Conservation (phyloP, 2,113 vertebrate species). For the Scomber scombrus region DNA sequence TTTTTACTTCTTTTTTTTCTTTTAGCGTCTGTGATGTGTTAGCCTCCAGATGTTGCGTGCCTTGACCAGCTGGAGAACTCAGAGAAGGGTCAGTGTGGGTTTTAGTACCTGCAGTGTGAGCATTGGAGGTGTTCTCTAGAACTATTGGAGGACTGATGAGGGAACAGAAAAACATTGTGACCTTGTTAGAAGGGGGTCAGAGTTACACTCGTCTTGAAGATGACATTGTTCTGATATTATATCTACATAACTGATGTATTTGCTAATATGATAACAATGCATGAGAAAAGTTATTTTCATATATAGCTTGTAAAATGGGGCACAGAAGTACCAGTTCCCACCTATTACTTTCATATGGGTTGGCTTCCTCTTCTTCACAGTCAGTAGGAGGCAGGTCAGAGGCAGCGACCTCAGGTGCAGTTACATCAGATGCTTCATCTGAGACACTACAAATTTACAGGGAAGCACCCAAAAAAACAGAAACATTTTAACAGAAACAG, state of each 20-base stretch:
- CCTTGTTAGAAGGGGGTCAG: background rate
- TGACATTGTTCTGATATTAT: no score
- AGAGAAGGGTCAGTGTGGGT: conserved; percentile 47
- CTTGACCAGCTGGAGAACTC: conserved; percentile 34
- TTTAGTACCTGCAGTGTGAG: conserved; percentile 74
- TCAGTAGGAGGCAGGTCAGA: conserved; percentile 79
- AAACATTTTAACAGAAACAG: no score
- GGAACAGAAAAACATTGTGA: background rate
- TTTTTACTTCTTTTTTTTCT: conserved; percentile 58
- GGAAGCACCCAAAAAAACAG: background rate
- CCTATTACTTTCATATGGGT: conserved; percentile 88
- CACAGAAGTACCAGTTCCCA: conserved; percentile 65
- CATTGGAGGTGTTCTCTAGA: conserved; percentile 80
- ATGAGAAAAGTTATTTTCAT: background rate
- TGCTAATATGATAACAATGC: no score
- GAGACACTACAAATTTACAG: conserved; percentile 59
- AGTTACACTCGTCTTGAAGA: background rate
- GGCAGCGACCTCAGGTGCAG: conserved; percentile 83
- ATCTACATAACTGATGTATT: no score
- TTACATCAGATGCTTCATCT: conserved; percentile 83
- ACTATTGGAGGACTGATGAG: conserved; percentile 71
- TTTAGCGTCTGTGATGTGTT: conserved; percentile 68
- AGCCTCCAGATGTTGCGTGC: conserved; percentile 53
- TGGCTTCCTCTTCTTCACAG: conserved; percentile 88
- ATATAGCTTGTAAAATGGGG: background rate